Base-by-base conservation (phyloP, 2,797 vertebrate genomes). In the Protosalanx chinensis region DNA sequence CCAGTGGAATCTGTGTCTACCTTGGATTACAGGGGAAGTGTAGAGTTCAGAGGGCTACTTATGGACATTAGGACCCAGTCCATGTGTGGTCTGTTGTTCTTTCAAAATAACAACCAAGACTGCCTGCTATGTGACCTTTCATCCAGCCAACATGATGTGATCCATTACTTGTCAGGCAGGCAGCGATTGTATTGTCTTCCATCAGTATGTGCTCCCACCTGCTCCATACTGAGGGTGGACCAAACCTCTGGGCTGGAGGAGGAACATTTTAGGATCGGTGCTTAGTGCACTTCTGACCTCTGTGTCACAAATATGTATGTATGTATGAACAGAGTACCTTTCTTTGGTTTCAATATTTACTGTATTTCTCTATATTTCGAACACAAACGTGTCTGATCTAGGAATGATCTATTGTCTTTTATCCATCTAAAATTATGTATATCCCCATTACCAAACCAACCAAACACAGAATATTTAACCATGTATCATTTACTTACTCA, bases 61-160 rank as follows among this genome's bases (percentile, higher is more conserved):
- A 83, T 72, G 37, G 84, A 88, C 71, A 77, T 85, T 78, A 79
- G 79, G 66, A 72, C 57, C 32, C 0, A 67, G 71, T 74, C 41
- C 58, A 76, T 82, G 78, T 80, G 78, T 80, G 70, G 82, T 81
- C 85, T 88, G 88, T 89, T 88, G 87, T 91, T 83, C 86, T 80
- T 88, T 92, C 84, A 89, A 91, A 92, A 91, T 90, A 92, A 90
- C 88, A 90, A 86, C 89, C 83, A 80, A 80, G 89, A 88, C 79
- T 83, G 85, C 71, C 18, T 68, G 87, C 84, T 90, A 91, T 91
- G 90, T 90, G 90, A 93, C 90, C 91, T 93, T 93, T 92, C 82
- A 79, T 88, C 83, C 82, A 79, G 88, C 86, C 89, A 91, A 77
- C 86, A 82, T 87, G 88, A 91, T 88, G 51, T 87, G 87, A 90